Evolutionary conservation across 2,797 vertebrate genomes (phyloP), one percentile per base, ranked within the genome.

Genomic region (Cirrhinus molitorella): DNA sequence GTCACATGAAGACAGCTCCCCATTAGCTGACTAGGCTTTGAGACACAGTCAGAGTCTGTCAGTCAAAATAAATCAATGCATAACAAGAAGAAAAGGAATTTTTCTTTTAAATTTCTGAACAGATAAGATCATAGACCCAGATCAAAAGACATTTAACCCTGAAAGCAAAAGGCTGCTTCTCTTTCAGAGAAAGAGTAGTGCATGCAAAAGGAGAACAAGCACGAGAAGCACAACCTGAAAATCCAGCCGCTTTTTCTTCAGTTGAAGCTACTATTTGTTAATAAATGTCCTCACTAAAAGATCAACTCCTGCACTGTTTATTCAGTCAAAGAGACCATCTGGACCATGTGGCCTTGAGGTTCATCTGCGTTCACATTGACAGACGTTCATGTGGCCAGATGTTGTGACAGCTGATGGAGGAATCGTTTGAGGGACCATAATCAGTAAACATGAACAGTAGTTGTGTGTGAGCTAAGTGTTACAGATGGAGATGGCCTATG

Each of bases 401-500:
- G 40, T 61, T 61, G 17, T 57, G 49, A 70, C 5, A 59, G 53
- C 11, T 63, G 19, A 49, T 59, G 17, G 23, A 45, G 51, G 51
- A 57, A 70, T 43, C 10, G 0, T 45, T 57, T 43, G 11, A 19
- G 65, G 49, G 9, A 31, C 13, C n/a, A 7, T 51, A 19, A 66
- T 49, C 49, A 37, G 71, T 73, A 73, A 55, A 37, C 31, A 2
- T 2, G 49, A 55, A 34, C 17, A 13, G 31, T 34, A 34, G 31
- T 17, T 72, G 16, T 51, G 16, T 72, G 70, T 13, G 25, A 72
- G 45, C 47, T 28, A 34, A 31, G 14, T 57, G 37, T 63, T 63
- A 45, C 53, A 61, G 55, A 76, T 76, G n/a, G 55, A 76, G 74
- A 76, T 6, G 11, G 47, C 17, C 47, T 4, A 17, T 76, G 72